Percentiles rank a stretch among this genome's conserved stretches.
These are phyloP conservation scores for Camelus dromedarius DNA, from an alignment of 2,113 vertebrate genomes.

Conservation along the genomic window DNA sequence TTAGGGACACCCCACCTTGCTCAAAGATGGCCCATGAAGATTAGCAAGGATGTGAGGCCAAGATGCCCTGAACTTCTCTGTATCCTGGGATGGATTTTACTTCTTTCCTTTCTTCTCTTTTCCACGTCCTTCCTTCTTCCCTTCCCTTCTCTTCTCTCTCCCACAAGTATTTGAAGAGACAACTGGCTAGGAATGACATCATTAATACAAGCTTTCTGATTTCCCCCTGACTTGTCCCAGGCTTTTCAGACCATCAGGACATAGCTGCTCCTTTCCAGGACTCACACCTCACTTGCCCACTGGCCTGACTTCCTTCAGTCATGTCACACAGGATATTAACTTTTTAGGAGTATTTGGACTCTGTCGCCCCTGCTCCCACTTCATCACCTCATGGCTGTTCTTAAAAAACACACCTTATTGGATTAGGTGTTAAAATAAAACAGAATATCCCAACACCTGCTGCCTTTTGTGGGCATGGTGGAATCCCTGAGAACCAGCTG, in stretches of 20 bases:
- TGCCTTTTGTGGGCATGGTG: not conserved
- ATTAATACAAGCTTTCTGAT: not conserved
- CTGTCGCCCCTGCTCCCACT: not conserved
- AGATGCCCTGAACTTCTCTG: not conserved
- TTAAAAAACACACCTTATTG: constrained; percentile 25
- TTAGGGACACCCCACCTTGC: not conserved
- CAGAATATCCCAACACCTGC: not conserved
- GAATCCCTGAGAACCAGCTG: not conserved
- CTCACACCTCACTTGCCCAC: not conserved
- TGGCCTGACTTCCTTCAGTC: not conserved
- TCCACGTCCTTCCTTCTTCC: not conserved
- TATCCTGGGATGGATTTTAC: not conserved
- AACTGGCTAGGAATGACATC: not conserved
- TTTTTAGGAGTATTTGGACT: constrained; percentile 41
- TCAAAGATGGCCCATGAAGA: not conserved
- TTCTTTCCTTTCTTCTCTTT: not conserved
- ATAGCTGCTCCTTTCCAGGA: not conserved
- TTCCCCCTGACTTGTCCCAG: not conserved
- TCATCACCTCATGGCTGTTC: not conserved
- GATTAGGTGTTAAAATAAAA: constrained; percentile 26
- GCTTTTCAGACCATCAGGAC: not conserved
- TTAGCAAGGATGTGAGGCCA: not conserved
- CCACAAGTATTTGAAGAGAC: not conserved
- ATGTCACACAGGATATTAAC: constrained; percentile 44
- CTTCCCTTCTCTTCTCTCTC: not conserved